phyloP scores from a whole-genome alignment of 2,113 vertebrate genomes.

The Atherinomorus stipes region DNA sequence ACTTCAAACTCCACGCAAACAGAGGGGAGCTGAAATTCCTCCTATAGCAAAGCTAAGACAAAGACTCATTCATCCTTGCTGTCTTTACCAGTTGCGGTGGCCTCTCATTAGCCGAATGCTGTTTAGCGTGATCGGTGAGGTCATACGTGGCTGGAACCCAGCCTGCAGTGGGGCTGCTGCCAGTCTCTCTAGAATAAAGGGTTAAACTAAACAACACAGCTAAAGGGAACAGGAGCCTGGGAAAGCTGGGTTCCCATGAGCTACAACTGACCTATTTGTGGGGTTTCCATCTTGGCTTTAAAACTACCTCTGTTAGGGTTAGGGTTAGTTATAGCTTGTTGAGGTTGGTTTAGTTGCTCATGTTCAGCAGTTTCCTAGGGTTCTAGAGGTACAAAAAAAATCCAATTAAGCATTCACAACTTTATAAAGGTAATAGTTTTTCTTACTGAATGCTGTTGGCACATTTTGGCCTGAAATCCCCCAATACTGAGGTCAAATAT shows the following conservation, averaged over 20 bases:
- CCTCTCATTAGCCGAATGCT: neutral
- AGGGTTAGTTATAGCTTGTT: neutral
- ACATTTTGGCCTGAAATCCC: neutral
- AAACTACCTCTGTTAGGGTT: too few relatives aligned
- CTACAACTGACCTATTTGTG: too few relatives aligned
- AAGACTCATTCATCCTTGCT: neutral
- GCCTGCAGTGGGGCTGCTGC: neutral
- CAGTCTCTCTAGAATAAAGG: neutral
- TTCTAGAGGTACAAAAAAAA: neutral
- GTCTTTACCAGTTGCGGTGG: neutral
- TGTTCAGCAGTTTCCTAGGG: too few relatives aligned
- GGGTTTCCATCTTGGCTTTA: too few relatives aligned
- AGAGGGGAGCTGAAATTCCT: neutral
- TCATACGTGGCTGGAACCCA: neutral
- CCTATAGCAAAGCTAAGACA: neutral
- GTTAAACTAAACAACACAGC: neutral
- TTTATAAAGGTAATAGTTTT: neutral
- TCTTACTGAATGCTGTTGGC: neutral
- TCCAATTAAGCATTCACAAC: neutral
- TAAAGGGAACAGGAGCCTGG: slow-evolving; percentile 4
- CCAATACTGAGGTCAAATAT: neutral
- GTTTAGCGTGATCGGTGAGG: neutral
- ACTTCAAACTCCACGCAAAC: neutral
- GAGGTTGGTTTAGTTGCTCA: neutral
- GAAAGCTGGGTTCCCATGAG: neutral